These are phyloP conservation scores for Clarias pachynema DNA, from an alignment of 2,797 vertebrate genomes.

Conservation along the genomic window DNA sequence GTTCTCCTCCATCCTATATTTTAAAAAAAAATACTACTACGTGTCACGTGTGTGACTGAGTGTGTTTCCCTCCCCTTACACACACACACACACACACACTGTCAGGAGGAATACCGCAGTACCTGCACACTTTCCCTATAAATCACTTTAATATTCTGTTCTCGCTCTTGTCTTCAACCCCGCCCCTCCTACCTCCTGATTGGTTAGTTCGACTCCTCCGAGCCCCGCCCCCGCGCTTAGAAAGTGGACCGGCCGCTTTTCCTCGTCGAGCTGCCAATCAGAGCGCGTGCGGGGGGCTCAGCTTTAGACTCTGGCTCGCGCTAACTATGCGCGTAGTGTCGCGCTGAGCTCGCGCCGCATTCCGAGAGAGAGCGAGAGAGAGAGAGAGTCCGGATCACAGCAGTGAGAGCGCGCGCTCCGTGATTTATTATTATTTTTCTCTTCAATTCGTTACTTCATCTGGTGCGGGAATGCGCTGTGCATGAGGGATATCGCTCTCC, in stretches of 20 bases:
- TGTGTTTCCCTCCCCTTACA: not conserved
- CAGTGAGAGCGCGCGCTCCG: conserved; percentile 1
- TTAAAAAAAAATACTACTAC: not conserved
- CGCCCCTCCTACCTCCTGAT: conserved; percentile 64
- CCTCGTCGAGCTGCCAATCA: conserved; percentile 76
- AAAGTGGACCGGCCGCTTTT: conserved; percentile 69
- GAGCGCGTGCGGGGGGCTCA: conserved; percentile 66
- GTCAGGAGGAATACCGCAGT: conserved; percentile 76
- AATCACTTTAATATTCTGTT: conserved; percentile 78
- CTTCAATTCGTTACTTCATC: conserved; percentile 1
- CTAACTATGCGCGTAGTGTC: conserved; percentile 68
- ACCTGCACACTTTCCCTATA: conserved; percentile 73
- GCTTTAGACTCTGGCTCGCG: conserved; percentile 61
- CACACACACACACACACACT: conserved; percentile 42
- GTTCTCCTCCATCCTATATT: not conserved
- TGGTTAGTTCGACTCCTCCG: conserved; percentile 61
- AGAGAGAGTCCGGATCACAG: not conserved
- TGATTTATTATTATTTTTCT: not conserved
- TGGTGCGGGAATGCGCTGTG: conserved; percentile 23
- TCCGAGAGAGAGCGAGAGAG: conserved; percentile 63
- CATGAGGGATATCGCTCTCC: conserved; percentile 59
- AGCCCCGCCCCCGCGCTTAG: conserved; percentile 61
- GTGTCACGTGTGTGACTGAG: not conserved
- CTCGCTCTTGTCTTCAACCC: conserved; percentile 51
- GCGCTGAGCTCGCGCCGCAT: conserved; percentile 76